Percentiles rank a stretch among this genome's conserved stretches.
These are phyloP conservation scores for Callitettix versicolor DNA, from an alignment of 1,140 invertebrate genomes.

Conservation along the genomic window DNA sequence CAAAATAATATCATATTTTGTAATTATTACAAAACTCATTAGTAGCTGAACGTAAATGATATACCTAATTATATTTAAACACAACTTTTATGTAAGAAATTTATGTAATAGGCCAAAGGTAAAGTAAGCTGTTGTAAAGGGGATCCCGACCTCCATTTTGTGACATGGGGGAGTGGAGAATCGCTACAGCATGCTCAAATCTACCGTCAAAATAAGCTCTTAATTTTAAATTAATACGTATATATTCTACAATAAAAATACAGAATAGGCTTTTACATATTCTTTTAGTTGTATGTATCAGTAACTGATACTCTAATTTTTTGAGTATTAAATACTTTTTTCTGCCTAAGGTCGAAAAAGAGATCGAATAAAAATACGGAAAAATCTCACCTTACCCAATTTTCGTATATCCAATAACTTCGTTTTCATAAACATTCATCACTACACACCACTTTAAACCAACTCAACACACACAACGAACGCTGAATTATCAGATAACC, in stretches of 20 bases:
- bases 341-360: conserved; percentile 2
- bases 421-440: conserved; percentile 2
- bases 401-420: conserved; percentile 18
- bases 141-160: conserved; percentile 42
- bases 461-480: conserved; percentile 16
- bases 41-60: no score
- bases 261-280: not conserved
- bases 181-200: conserved; percentile 38
- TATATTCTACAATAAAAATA: not conserved
- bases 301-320: not conserved
- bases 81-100: not conserved
- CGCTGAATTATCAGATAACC: conserved; percentile 9
- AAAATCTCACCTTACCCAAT: conserved; percentile 16
- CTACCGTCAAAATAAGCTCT: conserved; percentile 30
- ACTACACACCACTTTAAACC: conserved; percentile 16
- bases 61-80: no score
- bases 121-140: conserved; percentile 17
- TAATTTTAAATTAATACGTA: not conserved
- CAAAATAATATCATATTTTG: no score
- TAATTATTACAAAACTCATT: no score
- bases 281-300: not conserved
- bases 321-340: not conserved
- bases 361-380: conserved; percentile 15
- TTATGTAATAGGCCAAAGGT: conserved; percentile 1
- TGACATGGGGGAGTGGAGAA: conserved; percentile 44